These are phyloP conservation scores for Rhinogobio ventralis DNA, from an alignment of 2,797 vertebrate species.

Conservation along the genomic window DNA sequence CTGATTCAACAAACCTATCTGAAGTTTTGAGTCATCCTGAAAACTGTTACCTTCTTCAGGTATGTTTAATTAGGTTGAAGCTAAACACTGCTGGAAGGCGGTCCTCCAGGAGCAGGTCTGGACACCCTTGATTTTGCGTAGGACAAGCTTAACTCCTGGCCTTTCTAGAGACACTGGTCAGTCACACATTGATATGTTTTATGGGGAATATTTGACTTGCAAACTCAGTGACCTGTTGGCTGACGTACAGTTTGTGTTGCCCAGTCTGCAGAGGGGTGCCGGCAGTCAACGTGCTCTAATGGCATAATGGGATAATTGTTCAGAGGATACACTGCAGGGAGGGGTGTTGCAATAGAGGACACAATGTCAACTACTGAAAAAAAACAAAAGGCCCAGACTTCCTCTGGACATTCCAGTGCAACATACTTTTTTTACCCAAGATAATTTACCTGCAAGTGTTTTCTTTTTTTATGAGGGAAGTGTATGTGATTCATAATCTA, in stretches of 20 bases:
- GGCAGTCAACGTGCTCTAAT: conserved; percentile 39
- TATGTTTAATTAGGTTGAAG: background rate
- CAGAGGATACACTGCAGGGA: conserved; percentile 39
- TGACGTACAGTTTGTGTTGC: background rate
- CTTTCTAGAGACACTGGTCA: background rate
- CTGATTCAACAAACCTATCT: background rate
- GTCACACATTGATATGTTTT: background rate
- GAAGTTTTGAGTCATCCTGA: too few relatives aligned
- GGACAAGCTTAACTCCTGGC: background rate
- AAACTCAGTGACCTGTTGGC: conserved; percentile 8
- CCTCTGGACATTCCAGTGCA: conserved; percentile 28
- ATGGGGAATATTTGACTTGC: background rate
- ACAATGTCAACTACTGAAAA: conserved; percentile 24
- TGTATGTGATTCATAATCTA: background rate
- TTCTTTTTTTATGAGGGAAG: conserved; percentile 26
- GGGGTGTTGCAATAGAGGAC: background rate
- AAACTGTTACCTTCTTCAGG: background rate
- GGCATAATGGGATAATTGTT: conserved; percentile 52
- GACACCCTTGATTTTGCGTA: background rate
- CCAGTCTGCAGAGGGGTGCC: conserved; percentile 3
- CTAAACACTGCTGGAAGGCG: background rate
- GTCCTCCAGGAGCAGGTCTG: background rate
- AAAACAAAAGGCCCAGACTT: conserved; percentile 13
- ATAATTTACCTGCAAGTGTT: conserved; percentile 8
- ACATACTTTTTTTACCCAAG: conserved; percentile 12